Conservation (phyloP, 1,140 invertebrate species). For the Bombus fervidus region DNA sequence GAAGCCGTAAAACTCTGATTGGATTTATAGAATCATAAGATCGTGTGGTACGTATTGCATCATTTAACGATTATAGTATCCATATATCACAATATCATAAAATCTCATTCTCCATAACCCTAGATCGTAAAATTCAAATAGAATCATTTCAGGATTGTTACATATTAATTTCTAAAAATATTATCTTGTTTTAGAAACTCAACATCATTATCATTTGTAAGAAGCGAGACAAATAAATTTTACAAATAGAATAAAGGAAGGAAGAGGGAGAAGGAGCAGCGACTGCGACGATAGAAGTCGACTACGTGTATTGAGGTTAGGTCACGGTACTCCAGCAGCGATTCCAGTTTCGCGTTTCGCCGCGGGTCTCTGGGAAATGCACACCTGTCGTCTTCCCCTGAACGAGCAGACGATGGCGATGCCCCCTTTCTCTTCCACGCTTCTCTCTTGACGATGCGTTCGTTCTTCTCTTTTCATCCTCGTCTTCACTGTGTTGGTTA, state of each 20-base stretch:
- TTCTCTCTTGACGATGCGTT: conserved; percentile 24
- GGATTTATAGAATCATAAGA: too few species aligned
- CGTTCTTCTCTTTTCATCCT: conserved; percentile 52
- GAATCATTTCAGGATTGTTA: neutral
- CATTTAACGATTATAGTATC: too few species aligned
- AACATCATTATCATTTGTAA: too few species aligned
- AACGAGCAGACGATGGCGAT: conserved; percentile 75
- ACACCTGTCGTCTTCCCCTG: conserved; percentile 77
- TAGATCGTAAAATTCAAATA: too few species aligned
- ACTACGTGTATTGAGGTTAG: conserved; percentile 67
- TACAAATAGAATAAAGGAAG: conserved; percentile 16
- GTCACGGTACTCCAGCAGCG: conserved; percentile 67
- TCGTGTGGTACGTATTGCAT: too few species aligned
- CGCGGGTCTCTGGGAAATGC: conserved; percentile 79
- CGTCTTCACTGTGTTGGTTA: conserved; percentile 22
- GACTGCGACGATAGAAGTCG: conserved; percentile 47
- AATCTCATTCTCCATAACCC: too few species aligned
- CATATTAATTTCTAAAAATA: neutral
- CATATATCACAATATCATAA: too few species aligned
- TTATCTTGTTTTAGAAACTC: neutral
- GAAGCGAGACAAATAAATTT: neutral
- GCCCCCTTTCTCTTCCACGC: conserved; percentile 19
- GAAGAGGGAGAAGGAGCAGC: conserved; percentile 26
- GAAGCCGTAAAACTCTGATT: too few species aligned
- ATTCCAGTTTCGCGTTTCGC: conserved; percentile 77